Conservation (phyloP, 2,888 invertebrate genomes). For the Pantelozetes paolii region DNA sequence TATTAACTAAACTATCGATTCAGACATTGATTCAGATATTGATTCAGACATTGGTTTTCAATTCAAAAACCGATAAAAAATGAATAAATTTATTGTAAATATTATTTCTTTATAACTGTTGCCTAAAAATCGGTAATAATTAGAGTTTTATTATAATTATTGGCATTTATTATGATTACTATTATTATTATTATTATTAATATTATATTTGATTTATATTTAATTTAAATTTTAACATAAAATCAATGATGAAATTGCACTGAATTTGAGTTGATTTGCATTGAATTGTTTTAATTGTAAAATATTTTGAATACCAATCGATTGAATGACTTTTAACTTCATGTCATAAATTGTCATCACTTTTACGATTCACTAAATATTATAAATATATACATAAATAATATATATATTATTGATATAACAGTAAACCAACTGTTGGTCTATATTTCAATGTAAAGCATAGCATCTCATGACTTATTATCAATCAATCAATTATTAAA, state of each 20-base stretch:
- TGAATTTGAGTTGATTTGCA: neutral
- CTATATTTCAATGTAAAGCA: conserved; percentile 28
- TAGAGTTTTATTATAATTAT: no score
- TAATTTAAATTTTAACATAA: conserved; percentile 22
- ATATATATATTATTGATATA: neutral
- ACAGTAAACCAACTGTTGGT: neutral
- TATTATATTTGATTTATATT: conserved; percentile 5
- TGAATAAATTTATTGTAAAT: conserved; percentile 11
- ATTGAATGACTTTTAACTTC: conserved; percentile 17
- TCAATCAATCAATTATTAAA: conserved; percentile 12
- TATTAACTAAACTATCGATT: conserved; percentile 14
- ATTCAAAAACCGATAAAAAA: neutral
- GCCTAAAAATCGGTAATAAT: conserved; percentile 18
- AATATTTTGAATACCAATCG: conserved; percentile 28
- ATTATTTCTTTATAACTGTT: conserved; percentile 26
- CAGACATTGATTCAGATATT: neutral
- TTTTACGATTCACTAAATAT: conserved; percentile 13
- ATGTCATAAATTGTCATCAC: conserved; percentile 29
- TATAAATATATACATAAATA: conserved; percentile 25
- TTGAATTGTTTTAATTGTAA: no score
- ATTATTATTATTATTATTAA: neutral
- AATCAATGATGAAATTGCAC: conserved; percentile 29
- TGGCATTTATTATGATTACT: conserved; percentile 20
- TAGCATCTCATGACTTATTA: conserved; percentile 27
- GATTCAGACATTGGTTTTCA: conserved; percentile 5